phyloP scores from a whole-genome alignment of 2,888 invertebrate genomes.

The Tetrapedia diversipes region DNA sequence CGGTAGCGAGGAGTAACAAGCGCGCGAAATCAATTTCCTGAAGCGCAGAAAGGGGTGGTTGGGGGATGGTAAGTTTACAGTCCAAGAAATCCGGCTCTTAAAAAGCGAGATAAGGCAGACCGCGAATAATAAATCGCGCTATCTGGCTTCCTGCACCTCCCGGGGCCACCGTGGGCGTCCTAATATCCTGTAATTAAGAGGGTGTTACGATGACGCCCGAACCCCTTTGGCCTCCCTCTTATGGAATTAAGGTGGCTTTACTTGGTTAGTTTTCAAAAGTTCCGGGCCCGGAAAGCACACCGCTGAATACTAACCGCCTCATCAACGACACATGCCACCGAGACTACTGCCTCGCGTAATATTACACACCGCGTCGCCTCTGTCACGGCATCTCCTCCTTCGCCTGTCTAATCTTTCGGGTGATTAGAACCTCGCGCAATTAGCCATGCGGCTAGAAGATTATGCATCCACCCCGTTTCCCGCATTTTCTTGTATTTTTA shows the following conservation, averaged over 20 bases:
- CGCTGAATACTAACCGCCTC: conserved; percentile 83
- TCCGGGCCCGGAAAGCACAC: conserved; percentile 77
- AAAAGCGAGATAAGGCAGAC: conserved; percentile 65
- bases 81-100: conserved; percentile 58
- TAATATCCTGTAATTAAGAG: conserved; percentile 82
- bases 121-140: conserved; percentile 68
- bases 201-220: conserved; percentile 79
- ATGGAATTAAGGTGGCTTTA: conserved; percentile 81
- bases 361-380: conserved; percentile 68
- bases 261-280: conserved; percentile 82
- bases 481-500: not conserved
- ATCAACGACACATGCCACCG: conserved; percentile 82
- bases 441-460: conserved; percentile 61
- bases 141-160: conserved; percentile 65
- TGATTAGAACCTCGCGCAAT: conserved; percentile 77
- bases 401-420: conserved; percentile 77
- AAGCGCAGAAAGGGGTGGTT: not conserved
- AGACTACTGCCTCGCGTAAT: conserved; percentile 73
- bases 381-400: conserved; percentile 55
- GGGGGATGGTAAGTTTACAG: conserved; percentile 36
- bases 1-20: no score
- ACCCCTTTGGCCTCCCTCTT: conserved; percentile 78
- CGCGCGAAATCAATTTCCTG: conserved; percentile 33
- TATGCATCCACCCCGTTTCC: conserved; percentile 23
- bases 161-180: conserved; percentile 69